phyloP scores from a whole-genome alignment of 2,113 vertebrate genomes.

The Zosterops borbonicus region DNA sequence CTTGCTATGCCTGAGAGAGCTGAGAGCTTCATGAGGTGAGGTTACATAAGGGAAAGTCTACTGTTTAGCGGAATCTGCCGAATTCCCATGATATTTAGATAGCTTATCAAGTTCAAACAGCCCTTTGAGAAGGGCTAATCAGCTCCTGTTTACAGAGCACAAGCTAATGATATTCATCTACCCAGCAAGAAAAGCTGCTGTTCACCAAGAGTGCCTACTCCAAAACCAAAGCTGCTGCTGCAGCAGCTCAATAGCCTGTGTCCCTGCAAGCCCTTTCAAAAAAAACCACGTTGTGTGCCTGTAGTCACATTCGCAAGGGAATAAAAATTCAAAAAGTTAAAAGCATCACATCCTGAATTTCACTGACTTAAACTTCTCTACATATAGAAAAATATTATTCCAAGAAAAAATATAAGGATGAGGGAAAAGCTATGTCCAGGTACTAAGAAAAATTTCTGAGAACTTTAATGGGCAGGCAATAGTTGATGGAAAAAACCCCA shows the following conservation, averaged over 20 bases:
- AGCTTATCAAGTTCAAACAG: background rate
- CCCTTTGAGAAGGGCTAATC: background rate
- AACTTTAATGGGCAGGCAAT: background rate
- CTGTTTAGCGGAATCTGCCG: background rate
- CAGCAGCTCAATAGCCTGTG: background rate
- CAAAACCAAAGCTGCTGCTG: background rate
- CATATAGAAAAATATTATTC: background rate
- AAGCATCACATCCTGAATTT: background rate
- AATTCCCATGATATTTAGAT: background rate
- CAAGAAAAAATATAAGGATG: background rate
- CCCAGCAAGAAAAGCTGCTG: background rate
- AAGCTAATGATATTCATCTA: background rate
- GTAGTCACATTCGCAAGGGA: background rate
- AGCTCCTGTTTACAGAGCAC: background rate
- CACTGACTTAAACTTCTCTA: accelerated
- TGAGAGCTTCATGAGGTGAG: background rate
- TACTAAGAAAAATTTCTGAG: background rate
- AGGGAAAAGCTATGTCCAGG: background rate
- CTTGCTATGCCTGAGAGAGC: background rate
- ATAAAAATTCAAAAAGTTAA: background rate
- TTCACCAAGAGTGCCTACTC: background rate
- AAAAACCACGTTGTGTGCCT: background rate
- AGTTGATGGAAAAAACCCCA: background rate
- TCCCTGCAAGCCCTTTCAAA: background rate
- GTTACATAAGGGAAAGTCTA: background rate